Conservation (phyloP, 1,140 invertebrate genomes). For the Zaprionus capensis region DNA sequence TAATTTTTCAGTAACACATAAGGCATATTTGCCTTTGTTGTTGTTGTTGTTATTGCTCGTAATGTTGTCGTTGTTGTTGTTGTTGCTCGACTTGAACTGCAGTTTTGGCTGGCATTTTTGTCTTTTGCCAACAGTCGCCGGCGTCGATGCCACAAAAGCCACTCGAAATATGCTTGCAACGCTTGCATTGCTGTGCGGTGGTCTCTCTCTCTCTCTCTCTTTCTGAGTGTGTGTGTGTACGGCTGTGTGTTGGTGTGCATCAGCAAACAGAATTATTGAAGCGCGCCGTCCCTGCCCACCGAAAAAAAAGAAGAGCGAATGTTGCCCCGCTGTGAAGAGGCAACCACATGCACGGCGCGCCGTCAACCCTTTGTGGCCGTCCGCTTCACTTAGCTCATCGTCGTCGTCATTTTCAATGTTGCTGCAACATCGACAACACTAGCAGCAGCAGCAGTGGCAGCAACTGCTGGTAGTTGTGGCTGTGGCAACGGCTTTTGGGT, state of each 20-base stretch:
- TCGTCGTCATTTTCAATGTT: slow-evolving; percentile 39
- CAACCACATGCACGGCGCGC: slow-evolving; percentile 6
- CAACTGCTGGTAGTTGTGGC: slow-evolving; percentile 15
- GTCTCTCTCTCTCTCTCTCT: not conserved
- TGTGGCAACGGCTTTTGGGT: slow-evolving; percentile 49
- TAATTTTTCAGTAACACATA: slow-evolving; percentile 59
- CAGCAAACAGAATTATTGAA: slow-evolving; percentile 81
- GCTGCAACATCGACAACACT: slow-evolving; percentile 13
- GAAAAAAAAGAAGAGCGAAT: slow-evolving; percentile 19
- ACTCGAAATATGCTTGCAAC: slow-evolving; percentile 72
- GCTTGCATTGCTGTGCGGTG: slow-evolving; percentile 21
- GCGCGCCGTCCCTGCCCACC: slow-evolving; percentile 45
- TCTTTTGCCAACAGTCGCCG: slow-evolving; percentile 59
- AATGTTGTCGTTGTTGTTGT: slow-evolving; percentile 9
- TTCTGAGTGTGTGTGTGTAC: slow-evolving; percentile 21
- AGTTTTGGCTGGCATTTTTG: slow-evolving; percentile 55
- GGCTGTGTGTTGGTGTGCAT: slow-evolving; percentile 23
- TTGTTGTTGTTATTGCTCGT: slow-evolving; percentile 5
- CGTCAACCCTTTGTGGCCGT: not conserved
- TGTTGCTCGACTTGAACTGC: slow-evolving; percentile 39
- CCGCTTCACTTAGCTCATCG: slow-evolving; percentile 33
- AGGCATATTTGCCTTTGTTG: slow-evolving; percentile 27
- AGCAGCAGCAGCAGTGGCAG: slow-evolving; percentile 11
- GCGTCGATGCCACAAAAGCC: slow-evolving; percentile 75
- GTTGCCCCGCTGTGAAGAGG: slow-evolving; percentile 7